Percentiles rank a stretch among this genome's conserved stretches.
phyloP scores from a whole-genome alignment of 2,113 vertebrate genomes.

The Notechis scutatus region DNA sequence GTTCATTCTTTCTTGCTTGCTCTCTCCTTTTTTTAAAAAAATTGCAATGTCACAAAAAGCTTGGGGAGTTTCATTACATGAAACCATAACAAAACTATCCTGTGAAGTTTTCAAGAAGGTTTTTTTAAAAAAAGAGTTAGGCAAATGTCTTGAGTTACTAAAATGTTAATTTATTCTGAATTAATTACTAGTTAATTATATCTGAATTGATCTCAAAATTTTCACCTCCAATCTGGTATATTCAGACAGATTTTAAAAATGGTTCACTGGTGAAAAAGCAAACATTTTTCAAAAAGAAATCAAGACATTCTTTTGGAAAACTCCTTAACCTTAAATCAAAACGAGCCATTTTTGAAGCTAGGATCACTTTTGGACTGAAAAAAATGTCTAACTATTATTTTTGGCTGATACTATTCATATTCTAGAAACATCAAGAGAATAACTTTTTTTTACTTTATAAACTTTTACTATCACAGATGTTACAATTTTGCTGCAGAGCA shows the following conservation, averaged over 20 bases:
- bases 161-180: conserved; percentile 51
- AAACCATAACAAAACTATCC: conserved; percentile 41
- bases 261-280: neutral
- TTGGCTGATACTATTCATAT: neutral
- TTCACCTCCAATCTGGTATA: conserved; percentile 34
- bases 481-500: neutral
- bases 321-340: neutral
- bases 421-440: neutral
- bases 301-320: neutral
- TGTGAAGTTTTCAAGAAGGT: conserved; percentile 49
- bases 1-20: neutral
- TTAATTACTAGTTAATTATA: conserved; percentile 55
- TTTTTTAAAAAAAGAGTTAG: conserved; percentile 29
- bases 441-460: neutral
- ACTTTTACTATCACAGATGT: neutral
- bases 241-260: neutral
- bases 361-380: neutral
- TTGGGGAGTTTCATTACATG: conserved; percentile 23
- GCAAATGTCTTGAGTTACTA: conserved; percentile 49
- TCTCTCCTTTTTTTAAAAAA: neutral
- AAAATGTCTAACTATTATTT: neutral
- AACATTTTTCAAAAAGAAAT: neutral
- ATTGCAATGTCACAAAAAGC: conserved; percentile 23
- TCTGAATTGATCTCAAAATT: conserved; percentile 31
- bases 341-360: neutral